These are phyloP conservation scores for Polyergus mexicanus DNA, from an alignment of 1,140 invertebrate genomes.

Conservation along the genomic window DNA sequence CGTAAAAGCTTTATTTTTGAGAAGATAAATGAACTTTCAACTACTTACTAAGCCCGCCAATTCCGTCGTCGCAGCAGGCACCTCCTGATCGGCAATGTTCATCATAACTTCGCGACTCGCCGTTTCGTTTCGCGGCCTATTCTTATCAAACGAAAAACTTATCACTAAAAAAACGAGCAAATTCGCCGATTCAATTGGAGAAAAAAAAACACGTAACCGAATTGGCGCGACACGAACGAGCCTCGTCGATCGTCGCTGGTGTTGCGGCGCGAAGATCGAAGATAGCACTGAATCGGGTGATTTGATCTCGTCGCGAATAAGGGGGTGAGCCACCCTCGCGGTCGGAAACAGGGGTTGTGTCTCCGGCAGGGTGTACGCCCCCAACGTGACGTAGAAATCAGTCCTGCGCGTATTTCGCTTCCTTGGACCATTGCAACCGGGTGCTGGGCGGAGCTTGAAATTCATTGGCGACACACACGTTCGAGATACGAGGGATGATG, in stretches of 20 bases:
- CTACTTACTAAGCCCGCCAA: constrained; percentile 75
- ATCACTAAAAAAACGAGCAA: constrained; percentile 14
- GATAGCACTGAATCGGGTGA: constrained; percentile 77
- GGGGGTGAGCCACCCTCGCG: constrained; percentile 69
- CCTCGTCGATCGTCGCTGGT: constrained; percentile 40
- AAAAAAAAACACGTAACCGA: constrained; percentile 15
- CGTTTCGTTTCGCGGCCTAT: neutral
- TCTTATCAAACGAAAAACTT: constrained; percentile 31
- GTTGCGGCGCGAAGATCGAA: constrained; percentile 68
- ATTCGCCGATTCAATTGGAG: neutral
- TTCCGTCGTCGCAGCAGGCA: constrained; percentile 74
- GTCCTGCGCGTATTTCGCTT: constrained; percentile 79
- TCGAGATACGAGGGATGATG: constrained; percentile 46
- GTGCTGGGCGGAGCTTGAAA: constrained; percentile 77
- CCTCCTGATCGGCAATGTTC: constrained; percentile 78
- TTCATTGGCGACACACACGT: constrained; percentile 71
- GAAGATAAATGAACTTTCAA: neutral
- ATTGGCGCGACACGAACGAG: constrained; percentile 5
- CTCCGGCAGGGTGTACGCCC: constrained; percentile 79
- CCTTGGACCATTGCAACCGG: constrained; percentile 62
- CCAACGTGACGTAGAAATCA: constrained; percentile 76
- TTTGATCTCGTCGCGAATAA: constrained; percentile 74
- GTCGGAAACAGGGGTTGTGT: constrained; percentile 73
- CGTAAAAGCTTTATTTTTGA: neutral
- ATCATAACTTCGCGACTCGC: constrained; percentile 66